phyloP scores from a whole-genome alignment of 2,113 vertebrate species.

The Aplodontia rufa region DNA sequence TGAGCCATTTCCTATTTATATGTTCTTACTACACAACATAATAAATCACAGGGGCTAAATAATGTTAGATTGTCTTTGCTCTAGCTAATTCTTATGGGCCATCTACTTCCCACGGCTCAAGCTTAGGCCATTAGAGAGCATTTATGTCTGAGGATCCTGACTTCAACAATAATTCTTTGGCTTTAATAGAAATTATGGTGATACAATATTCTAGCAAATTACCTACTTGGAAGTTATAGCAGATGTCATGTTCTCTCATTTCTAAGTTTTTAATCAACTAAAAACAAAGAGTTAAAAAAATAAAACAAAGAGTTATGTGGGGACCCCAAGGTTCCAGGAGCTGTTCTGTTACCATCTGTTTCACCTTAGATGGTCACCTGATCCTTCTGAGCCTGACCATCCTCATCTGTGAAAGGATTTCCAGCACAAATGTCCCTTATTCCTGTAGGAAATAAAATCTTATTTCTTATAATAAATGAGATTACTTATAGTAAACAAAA shows the following conservation, averaged over 20 bases:
- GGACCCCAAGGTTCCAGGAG: background rate
- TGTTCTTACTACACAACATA: background rate
- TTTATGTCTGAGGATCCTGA: background rate
- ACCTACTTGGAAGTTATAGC: constrained; percentile 1
- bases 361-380: background rate
- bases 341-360: background rate
- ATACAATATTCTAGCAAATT: constrained; percentile 35
- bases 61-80: background rate
- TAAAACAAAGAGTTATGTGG: background rate
- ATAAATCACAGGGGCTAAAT: background rate
- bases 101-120: background rate
- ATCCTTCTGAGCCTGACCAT: background rate
- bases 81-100: background rate
- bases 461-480: background rate
- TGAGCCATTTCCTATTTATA: background rate
- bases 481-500: constrained; percentile 39
- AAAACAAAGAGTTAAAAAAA: constrained; percentile 7
- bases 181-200: constrained; percentile 5
- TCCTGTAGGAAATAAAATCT: background rate
- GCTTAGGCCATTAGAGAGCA: background rate
- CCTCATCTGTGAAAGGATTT: constrained; percentile 4
- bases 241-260: background rate
- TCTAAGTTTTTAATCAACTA: constrained; percentile 11
- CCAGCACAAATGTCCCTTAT: background rate
- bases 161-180: background rate